Percentiles rank a stretch among this genome's conserved stretches.
Conservation (phyloP, 2,888 invertebrate genomes). For the Hydrotaea diabolus region DNA sequence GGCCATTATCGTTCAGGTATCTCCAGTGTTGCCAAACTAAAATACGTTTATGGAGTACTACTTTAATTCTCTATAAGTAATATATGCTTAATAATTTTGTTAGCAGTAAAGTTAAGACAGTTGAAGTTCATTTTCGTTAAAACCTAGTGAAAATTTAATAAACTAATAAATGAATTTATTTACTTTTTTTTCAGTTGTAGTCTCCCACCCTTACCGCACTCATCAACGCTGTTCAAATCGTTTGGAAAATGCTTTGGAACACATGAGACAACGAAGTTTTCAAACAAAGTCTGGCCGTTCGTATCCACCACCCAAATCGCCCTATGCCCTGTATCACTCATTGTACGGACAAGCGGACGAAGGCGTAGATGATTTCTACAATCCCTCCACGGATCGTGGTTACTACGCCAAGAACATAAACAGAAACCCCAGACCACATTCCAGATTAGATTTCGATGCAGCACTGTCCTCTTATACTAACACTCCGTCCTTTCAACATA, state of each 20-base stretch:
- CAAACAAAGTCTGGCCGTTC: conserved; percentile 75
- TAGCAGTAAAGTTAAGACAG: no score
- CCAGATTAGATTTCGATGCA: conserved; percentile 59
- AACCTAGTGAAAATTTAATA: no score
- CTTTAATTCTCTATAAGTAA: no score
- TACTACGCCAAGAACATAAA: conserved; percentile 74
- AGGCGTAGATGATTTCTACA: conserved; percentile 72
- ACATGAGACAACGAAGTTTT: conserved; percentile 81
- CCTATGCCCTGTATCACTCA: conserved; percentile 78
- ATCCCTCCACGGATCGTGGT: conserved; percentile 71
- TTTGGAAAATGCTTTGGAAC: conserved; percentile 86
- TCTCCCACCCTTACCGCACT: conserved; percentile 74
- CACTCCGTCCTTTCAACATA: background rate
- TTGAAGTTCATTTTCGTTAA: no score
- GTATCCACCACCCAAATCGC: conserved; percentile 73
- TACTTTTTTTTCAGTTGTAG: conserved; percentile 44
- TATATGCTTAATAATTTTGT: no score
- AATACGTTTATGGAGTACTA: no score
- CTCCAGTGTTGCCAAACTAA: no score
- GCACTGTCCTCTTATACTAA: conserved; percentile 48
- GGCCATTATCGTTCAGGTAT: no score
- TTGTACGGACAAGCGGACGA: conserved; percentile 76
- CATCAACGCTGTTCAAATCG: conserved; percentile 85
- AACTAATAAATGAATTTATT: background rate
- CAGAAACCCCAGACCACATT: conserved; percentile 55